A percentile compares a stretch with the other conserved stretches of the same genome.
Conservation (phyloP, 1,140 invertebrate species). For the Drosophila athabasca region DNA sequence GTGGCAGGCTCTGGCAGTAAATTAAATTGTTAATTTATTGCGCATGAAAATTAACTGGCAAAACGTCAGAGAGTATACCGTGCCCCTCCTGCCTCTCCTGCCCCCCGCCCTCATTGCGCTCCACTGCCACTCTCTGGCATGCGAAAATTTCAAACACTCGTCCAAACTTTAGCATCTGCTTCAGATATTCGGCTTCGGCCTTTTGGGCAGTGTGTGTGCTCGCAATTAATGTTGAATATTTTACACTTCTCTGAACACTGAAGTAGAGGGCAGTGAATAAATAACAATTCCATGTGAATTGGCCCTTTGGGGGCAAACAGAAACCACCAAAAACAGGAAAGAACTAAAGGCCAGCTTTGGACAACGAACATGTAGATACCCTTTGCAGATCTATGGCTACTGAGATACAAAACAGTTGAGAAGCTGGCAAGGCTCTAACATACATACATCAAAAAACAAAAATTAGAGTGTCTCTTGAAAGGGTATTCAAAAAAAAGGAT, state of each 20-base stretch:
- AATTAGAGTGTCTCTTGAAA: too few species aligned
- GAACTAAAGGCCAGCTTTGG: too few species aligned
- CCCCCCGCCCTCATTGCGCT: too few species aligned
- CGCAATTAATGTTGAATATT: conserved; percentile 76
- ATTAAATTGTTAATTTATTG: conserved; percentile 82
- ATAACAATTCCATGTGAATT: conserved; percentile 65
- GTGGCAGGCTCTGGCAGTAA: conserved; percentile 53
- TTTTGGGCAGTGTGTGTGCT: conserved; percentile 36
- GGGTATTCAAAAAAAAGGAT: conserved; percentile 27
- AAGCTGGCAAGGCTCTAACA: too few species aligned
- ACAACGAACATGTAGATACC: too few species aligned
- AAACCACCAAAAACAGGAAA: conserved; percentile 37
- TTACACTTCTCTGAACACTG: conserved; percentile 61
- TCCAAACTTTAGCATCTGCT: conserved; percentile 3
- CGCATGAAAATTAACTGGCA: conserved; percentile 74
- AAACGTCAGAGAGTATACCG: conserved; percentile 36
- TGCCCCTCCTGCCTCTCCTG: too few species aligned
- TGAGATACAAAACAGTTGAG: too few species aligned
- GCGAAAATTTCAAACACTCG: conserved; percentile 19
- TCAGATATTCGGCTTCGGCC: conserved; percentile 10
- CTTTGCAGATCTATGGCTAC: too few species aligned
- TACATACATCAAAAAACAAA: too few species aligned
- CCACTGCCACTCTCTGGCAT: neutral
- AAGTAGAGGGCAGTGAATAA: conserved; percentile 40
- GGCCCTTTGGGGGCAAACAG: conserved; percentile 44